phyloP scores from a whole-genome alignment of 2,797 vertebrate species.

The Sphenopsis melanotis region DNA sequence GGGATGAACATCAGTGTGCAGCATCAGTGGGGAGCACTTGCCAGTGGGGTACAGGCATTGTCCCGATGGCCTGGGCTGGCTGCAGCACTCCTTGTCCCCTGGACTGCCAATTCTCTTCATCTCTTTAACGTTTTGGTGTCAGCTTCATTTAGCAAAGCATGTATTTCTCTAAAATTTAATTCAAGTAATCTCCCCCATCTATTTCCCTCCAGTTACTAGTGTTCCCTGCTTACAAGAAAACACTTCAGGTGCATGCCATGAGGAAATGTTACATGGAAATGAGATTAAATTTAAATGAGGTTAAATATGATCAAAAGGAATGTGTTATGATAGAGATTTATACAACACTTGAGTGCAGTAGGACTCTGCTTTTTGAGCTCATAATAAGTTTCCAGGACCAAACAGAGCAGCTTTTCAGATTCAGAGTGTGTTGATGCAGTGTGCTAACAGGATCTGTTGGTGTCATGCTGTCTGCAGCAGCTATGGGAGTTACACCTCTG shows the following conservation, averaged over 20 bases:
- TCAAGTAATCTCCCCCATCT: rapidly evolving
- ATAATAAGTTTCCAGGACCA: neutral
- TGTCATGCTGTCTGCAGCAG: neutral
- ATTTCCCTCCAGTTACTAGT: neutral
- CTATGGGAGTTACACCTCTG: neutral
- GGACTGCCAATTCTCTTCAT: rapidly evolving
- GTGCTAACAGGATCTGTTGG: neutral
- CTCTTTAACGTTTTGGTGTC: rapidly evolving
- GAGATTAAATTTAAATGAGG: neutral
- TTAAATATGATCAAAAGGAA: neutral
- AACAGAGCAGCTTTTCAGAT: neutral
- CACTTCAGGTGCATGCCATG: rapidly evolving
- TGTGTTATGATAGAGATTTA: neutral
- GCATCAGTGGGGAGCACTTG: rapidly evolving
- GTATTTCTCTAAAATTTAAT: neutral
- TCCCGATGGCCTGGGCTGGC: rapidly evolving
- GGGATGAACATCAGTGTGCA: rapidly evolving
- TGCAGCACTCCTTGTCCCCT: neutral
- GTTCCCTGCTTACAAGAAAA: neutral
- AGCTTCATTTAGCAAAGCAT: neutral
- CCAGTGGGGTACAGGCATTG: rapidly evolving
- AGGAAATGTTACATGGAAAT: neutral
- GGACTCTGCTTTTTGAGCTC: neutral
- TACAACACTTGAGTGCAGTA: neutral
- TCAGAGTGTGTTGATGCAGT: rapidly evolving